Evolutionary conservation across 2,888 invertebrate species (phyloP), one percentile per base, ranked within the genome.

Genomic region (Drosophila antonietae): DNA sequence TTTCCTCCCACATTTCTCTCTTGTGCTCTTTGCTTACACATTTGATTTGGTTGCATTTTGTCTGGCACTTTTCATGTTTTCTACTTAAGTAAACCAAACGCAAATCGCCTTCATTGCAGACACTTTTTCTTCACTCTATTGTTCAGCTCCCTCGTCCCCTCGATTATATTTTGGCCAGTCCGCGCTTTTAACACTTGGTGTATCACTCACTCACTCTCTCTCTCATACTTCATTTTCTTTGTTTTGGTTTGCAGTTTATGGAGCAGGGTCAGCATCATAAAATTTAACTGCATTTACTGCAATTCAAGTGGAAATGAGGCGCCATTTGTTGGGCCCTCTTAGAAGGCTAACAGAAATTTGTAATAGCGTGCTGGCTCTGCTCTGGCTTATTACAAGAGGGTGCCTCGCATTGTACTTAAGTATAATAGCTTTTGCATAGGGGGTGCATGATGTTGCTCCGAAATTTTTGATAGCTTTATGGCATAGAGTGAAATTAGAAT

Each of bases 61-160:
- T 63, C 62, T 63, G 75, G 37, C 76, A 74, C 63, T 83, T 85
- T 79, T 58, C 65, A 59, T 68, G 67, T 73, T 63, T 66, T 70
- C 58, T 65, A 64, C 63, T 77, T 87, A 80, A 73, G 63, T 83
- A 73, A 74, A 75, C 70, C 69, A 61, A 85, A 87, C 80, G 88
- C 84, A 85, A 85, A 85, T 87, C 88, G 80, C 52, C 71, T 71
- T 84, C 80, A 78, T 83, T 84, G 73, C 70, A 71, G 77, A 73
- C 77, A 77, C 66, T 77, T 80, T 68, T 81, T 75, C 58, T 41
- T 68, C 61, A 52, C 51, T 77, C 73, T 60, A 73, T 78, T 73
- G 77, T 64, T 69, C 58, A 60, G 47, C 62, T 44, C 20, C 33
- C 10, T 12, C 37, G 4, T 14, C 5, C 5, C 6, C 37, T 7